Evolutionary conservation across 2,888 invertebrate genomes (phyloP), one percentile per base, ranked within the genome.

Genomic region (Cetonia aurata): DNA sequence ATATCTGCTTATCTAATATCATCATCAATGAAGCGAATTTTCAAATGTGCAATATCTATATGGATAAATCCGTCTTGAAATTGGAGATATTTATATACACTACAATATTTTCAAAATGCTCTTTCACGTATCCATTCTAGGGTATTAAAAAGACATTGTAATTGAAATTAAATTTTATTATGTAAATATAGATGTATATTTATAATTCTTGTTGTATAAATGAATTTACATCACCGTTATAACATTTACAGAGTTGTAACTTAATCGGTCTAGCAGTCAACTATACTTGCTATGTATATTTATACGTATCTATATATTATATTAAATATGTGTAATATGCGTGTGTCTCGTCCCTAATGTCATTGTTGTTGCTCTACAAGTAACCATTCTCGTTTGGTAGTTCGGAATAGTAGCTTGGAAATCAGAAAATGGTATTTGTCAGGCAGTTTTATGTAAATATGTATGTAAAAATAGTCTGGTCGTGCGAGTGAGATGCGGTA

Each of bases 171-270:
- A 82, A 80, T 77, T 82, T 83, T 83, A 83, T 83, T 71, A 82
- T 82, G 82, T 80, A 82, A 82, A 83, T 81, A 83, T 82, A 82
- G 77, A 73, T 77, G 79, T 80, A 80, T 80, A 80, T 79, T 80
- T 82, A 82, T 81, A 82, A 76, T 79, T 74, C 52, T 44, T 48
- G 19, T 17, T 55, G 42, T 67, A 67, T 65, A 65, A 65, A 65
- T 50, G 17, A 50, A 37, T 65, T 48, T 65, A 65, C 50, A 50
- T 50, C 62, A 65, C 50, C 10, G 46, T 15, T n/a, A 48, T 65
- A 17, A 52, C 46, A 65, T 65, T 31, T 65, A 65, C 62, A 65
- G 19, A 37, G 37, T 41, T 57, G 17, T 19, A 57, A 57, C 57
- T 57, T 57, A 57, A 65, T 41, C 50, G 15, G 37, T 33, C 62